Evolutionary conservation across 2,888 invertebrate species (phyloP).

Genomic region (Lumbricus terrestris): DNA sequence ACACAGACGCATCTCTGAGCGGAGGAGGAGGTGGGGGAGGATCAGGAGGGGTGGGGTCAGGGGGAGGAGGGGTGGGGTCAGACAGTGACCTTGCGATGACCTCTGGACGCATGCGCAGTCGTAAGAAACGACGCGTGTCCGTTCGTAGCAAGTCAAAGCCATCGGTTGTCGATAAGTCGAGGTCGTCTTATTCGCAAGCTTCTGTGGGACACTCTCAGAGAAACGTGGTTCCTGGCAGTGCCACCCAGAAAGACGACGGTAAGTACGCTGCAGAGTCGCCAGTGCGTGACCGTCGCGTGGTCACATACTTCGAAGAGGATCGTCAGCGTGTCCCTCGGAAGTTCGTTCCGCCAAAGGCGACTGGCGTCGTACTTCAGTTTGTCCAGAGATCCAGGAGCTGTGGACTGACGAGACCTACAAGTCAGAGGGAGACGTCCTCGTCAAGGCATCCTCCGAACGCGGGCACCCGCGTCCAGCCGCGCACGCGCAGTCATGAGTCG

Average conservation of each 20-base stretch:
- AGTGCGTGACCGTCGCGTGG: not conserved
- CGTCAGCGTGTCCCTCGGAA: not conserved
- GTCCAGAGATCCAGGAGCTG: not conserved
- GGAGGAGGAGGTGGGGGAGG: not conserved
- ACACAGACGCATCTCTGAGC: not conserved
- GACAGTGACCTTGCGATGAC: not conserved
- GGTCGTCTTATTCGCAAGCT: not conserved
- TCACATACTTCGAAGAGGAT: not conserved
- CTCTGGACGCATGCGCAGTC: not conserved
- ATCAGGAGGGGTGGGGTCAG: not conserved
- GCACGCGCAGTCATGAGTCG: not conserved
- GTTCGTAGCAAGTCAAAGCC: not conserved
- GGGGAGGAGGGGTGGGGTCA: not conserved
- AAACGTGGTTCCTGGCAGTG: no score
- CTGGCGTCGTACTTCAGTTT: not conserved
- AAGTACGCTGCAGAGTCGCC: not conserved
- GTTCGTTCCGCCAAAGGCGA: constrained; percentile 9
- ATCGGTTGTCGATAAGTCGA: not conserved
- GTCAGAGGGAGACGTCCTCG: not conserved
- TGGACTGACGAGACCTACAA: not conserved
- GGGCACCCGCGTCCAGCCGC: not conserved
- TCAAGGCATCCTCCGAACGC: not conserved
- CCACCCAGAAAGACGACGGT: not conserved
- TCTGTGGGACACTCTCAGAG: not conserved
- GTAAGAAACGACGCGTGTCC: not conserved